Evolutionary conservation across 2,888 invertebrate genomes (phyloP), one percentile per base, ranked within the genome.

Genomic region (Hedychridium roseum): DNA sequence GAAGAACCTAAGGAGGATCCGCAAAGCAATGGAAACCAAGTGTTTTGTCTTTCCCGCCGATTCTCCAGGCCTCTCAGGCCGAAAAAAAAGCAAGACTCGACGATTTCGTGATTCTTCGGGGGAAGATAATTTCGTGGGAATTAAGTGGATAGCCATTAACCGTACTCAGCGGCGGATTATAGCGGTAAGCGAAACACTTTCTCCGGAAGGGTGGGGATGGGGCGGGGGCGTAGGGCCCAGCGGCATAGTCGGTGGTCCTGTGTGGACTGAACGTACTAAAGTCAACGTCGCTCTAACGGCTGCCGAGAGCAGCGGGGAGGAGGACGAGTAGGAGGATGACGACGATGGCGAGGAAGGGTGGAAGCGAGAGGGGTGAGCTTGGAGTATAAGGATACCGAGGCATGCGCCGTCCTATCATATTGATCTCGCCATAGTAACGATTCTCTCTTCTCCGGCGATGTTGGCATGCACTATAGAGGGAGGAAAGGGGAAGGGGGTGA

Each of bases 351-450:
- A 28, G 30, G 9, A 30, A 34, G 34, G 38, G 2, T 11, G 41
- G 15, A 23, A 34, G 39, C 42, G 40, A 43, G 28, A 14, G 47
- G 27, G 45, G 41, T 15, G 12, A 1, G 20, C 7, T 66, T 63
- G 46, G 57, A 60, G 57, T 54, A 60, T 59, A 62, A 58, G 66
- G 62, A 66, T 63, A 59, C 58, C 60, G 61, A 71, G 70, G 73
- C 78, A 76, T 78, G 77, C 77, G 78, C 77, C 60, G 65, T 71
- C 60, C 66, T 66, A 71, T 74, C 70, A 74, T 78, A 77, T 78
- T 76, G 78, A 78, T 78, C 76, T 75, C 66, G 70, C 74, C 73
- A 75, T 78, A 74, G 76, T 76, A 78, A 77, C 73, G 78, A 78
- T 78, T 78, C 76, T 72, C 76, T 75, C 74, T 71, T 72, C 73